Evolutionary conservation across 92 coral and sea anemone species (phyloP).

Genomic region (Muricea muricata): DNA sequence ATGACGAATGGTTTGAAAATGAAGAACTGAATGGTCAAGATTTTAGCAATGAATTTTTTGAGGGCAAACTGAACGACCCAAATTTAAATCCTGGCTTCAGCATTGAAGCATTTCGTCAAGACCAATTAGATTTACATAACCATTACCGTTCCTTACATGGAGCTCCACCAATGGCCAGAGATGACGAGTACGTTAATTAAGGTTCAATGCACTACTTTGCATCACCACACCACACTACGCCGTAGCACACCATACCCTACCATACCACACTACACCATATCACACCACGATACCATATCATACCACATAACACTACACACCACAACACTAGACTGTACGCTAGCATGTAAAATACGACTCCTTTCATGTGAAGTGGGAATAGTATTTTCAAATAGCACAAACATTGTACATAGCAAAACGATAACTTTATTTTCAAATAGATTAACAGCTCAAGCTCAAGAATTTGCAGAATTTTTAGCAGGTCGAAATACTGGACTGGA

Average conservation of each 20-base stretch:
- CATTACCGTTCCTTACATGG: not conserved
- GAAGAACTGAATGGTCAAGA: too few relatives aligned
- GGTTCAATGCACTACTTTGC: too few relatives aligned
- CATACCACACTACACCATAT: too few relatives aligned
- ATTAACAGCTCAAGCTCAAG: not conserved
- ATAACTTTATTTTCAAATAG: not conserved
- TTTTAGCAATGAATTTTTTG: not conserved
- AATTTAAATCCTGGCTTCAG: conserved; percentile 11
- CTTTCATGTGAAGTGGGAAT: too few relatives aligned
- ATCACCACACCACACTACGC: too few relatives aligned
- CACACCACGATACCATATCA: too few relatives aligned
- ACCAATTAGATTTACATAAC: conserved; percentile 20
- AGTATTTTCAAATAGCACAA: too few relatives aligned
- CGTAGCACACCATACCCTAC: too few relatives aligned
- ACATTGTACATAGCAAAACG: not conserved
- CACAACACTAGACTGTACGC: too few relatives aligned
- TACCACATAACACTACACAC: too few relatives aligned
- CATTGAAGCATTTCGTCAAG: conserved; percentile 1
- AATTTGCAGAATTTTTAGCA: not conserved
- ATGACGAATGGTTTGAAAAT: too few relatives aligned
- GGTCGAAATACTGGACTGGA: not conserved
- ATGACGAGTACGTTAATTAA: not conserved
- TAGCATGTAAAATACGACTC: too few relatives aligned
- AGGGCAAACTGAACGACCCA: not conserved
- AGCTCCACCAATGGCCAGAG: not conserved